phyloP scores from a whole-genome alignment of 2,113 vertebrate genomes.

The Lota lota region DNA sequence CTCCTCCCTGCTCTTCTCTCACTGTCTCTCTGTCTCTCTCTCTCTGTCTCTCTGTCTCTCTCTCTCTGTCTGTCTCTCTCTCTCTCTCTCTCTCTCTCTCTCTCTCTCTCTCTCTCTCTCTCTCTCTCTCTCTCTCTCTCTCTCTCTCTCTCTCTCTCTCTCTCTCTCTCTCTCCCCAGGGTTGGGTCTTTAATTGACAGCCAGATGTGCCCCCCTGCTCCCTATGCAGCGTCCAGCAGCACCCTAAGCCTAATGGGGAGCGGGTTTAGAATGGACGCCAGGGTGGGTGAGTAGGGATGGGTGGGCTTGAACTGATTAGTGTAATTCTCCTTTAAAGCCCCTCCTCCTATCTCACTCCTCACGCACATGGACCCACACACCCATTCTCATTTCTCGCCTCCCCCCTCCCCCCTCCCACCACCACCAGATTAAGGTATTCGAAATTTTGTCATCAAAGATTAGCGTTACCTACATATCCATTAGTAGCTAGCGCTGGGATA shows the following conservation, averaged over 20 bases:
- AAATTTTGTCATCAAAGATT: constrained; percentile 92
- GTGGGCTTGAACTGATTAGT: constrained; percentile 87
- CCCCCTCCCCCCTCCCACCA: constrained; percentile 61
- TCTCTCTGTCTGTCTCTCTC: constrained; percentile 2
- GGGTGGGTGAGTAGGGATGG: constrained; percentile 33
- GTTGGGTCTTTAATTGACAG: constrained; percentile 78
- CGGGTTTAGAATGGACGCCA: constrained; percentile 77
- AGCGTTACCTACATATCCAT: constrained; percentile 89
- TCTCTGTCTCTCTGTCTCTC: too few relatives aligned
- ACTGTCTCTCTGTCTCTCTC: too few relatives aligned
- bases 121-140: too few relatives aligned
- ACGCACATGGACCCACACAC: too few relatives aligned
- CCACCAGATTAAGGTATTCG: constrained; percentile 87
- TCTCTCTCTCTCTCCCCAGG: too few relatives aligned
- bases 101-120: too few relatives aligned
- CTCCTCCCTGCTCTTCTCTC: neutral
- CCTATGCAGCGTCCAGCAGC: constrained; percentile 81
- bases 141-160: too few relatives aligned
- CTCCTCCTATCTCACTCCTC: constrained; percentile 4
- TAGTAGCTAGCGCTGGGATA: constrained; percentile 74
- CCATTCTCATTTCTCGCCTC: constrained; percentile 14
- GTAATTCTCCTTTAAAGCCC: constrained; percentile 74
- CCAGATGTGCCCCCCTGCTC: constrained; percentile 85
- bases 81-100: constrained; percentile 63
- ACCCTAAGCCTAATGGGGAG: constrained; percentile 93